Evolutionary conservation across 2,888 invertebrate species (phyloP).

Genomic region (Dasypogon diadema): DNA sequence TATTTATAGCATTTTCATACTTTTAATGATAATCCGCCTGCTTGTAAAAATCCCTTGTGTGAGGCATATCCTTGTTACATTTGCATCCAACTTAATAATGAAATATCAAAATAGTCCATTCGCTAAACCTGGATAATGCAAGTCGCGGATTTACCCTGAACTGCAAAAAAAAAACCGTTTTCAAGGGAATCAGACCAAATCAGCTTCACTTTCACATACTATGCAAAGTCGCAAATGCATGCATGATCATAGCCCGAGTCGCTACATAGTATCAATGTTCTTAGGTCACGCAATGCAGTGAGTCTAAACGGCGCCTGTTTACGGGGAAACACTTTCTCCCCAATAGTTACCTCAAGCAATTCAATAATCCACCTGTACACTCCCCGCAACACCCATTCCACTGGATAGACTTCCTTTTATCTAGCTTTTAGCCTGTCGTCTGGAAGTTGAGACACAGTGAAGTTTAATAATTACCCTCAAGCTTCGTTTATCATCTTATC

Average conservation of each 20-base stretch:
- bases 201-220: slow-evolving; percentile 40
- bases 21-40: too few relatives aligned
- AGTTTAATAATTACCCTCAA: slow-evolving; percentile 18
- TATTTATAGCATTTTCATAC: slow-evolving; percentile 28
- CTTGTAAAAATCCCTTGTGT: not conserved
- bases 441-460: not conserved
- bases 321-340: slow-evolving; percentile 22
- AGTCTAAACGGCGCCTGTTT: slow-evolving; percentile 32
- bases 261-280: slow-evolving; percentile 13
- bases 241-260: slow-evolving; percentile 9
- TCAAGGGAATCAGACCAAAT: slow-evolving; percentile 36
- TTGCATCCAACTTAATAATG: too few relatives aligned
- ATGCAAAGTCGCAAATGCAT: slow-evolving; percentile 28
- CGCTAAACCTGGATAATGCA: slow-evolving; percentile 6
- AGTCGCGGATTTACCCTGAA: slow-evolving; percentile 12
- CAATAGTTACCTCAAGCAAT: not conserved
- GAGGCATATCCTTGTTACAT: slow-evolving; percentile 1
- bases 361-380: not conserved
- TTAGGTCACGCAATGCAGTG: slow-evolving; percentile 45
- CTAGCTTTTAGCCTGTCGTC: not conserved
- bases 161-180: slow-evolving; percentile 12
- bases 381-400: not conserved
- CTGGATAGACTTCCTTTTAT: not conserved
- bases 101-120: too few relatives aligned
- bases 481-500: slow-evolving; percentile 46